phyloP scores from a whole-genome alignment of 2,113 vertebrate genomes.

The Eolophus roseicapilla region DNA sequence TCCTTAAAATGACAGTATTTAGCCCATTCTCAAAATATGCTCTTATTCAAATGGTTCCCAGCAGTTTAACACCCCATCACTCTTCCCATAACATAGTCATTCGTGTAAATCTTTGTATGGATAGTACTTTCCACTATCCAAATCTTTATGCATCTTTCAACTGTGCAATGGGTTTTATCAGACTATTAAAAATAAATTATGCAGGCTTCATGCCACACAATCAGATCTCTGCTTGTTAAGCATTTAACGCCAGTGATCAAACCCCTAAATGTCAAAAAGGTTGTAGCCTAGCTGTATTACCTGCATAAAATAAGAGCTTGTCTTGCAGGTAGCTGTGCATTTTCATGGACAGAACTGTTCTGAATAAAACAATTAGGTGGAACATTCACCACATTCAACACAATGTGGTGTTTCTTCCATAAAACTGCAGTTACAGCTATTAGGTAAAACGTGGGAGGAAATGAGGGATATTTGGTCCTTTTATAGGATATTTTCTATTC shows the following conservation, averaged over 20 bases:
- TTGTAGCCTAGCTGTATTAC: not conserved
- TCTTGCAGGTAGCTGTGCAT: not conserved
- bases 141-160: not conserved
- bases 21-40: not conserved
- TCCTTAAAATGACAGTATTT: not conserved
- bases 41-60: not conserved
- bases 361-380: not conserved
- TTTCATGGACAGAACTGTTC: not conserved
- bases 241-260: slow-evolving; percentile 39
- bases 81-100: not conserved
- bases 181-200: slow-evolving; percentile 44
- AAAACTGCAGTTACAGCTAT: not conserved
- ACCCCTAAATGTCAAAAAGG: slow-evolving; percentile 24
- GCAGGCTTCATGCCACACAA: slow-evolving; percentile 37
- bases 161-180: slow-evolving; percentile 6
- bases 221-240: slow-evolving; percentile 59
- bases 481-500: not conserved
- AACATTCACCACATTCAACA: not conserved
- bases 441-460: not conserved
- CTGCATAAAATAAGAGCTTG: not conserved
- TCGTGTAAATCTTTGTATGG: not conserved
- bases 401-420: not conserved
- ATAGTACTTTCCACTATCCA: not conserved
- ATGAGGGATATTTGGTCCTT: not conserved
- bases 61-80: not conserved